A percentile compares a stretch with the other conserved stretches of the same genome.
Conservation (phyloP, 1,140 invertebrate species). For the Zeugodacus cucurbitae region DNA sequence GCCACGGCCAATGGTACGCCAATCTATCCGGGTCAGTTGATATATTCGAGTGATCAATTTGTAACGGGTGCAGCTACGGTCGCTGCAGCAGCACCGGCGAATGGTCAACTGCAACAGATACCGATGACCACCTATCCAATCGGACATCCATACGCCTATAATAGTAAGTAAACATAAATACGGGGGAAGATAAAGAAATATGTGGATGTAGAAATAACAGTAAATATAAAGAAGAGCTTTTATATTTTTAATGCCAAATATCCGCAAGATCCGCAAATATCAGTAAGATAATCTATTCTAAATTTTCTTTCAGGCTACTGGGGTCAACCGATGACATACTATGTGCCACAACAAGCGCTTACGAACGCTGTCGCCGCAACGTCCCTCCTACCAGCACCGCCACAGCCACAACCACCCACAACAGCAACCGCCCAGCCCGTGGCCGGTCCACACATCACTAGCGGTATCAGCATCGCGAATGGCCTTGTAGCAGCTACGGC, state of each 20-base stretch:
- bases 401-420: conserved; percentile 39
- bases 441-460: conserved; percentile 41
- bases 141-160: conserved; percentile 62
- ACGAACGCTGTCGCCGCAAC: conserved; percentile 47
- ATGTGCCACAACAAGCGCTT: conserved; percentile 52
- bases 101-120: conserved; percentile 60
- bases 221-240: background rate
- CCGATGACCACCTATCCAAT: conserved; percentile 64
- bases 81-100: conserved; percentile 42
- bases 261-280: background rate
- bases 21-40: conserved; percentile 59
- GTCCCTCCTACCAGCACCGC: conserved; percentile 46
- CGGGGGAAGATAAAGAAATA: background rate
- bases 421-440: conserved; percentile 28
- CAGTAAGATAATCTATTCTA: background rate
- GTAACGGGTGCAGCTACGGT: conserved; percentile 41
- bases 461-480: conserved; percentile 44
- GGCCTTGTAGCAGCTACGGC: conserved; percentile 45
- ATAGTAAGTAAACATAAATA: conserved; percentile 46
- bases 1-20: conserved; percentile 59
- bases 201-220: background rate
- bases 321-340: conserved; percentile 63
- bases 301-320: conserved; percentile 45
- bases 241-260: background rate
- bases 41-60: conserved; percentile 63